phyloP scores from a whole-genome alignment of 2,888 invertebrate species.

The Tanytarsus gracilentus region DNA sequence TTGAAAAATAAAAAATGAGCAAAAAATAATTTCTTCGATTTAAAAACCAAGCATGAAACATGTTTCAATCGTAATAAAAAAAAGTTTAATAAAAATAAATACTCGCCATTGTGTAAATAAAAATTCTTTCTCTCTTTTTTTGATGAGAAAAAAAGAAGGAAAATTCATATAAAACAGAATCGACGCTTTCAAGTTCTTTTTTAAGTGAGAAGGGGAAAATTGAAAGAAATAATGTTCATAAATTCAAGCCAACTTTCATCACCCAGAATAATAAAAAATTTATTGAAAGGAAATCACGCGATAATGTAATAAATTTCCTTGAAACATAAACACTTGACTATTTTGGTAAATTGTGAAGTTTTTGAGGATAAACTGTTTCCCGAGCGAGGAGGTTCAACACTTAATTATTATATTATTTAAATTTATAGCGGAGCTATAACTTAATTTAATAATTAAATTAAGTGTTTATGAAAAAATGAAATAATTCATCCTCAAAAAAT shows the following conservation, averaged over 20 bases:
- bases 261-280: no score
- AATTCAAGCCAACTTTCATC: not conserved
- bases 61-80: not conserved
- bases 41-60: not conserved
- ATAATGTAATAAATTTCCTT: no score
- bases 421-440: no score
- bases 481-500: no score
- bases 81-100: not conserved
- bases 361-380: no score
- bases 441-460: no score
- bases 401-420: no score
- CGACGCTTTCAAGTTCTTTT: not conserved
- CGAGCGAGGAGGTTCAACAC: no score
- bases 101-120: slow-evolving; percentile 2
- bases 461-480: no score
- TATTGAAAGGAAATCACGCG: no score
- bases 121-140: not conserved
- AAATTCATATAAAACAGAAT: slow-evolving; percentile 8
- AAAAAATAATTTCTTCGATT: not conserved
- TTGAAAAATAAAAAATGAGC: not conserved
- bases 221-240: not conserved
- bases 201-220: not conserved
- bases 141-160: not conserved
- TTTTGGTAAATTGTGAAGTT: no score
- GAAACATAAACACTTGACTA: no score